A percentile compares a stretch with the other conserved stretches of the same genome.
Evolutionary conservation across 64 coral and sea anemone species (phyloP).

Genomic region (Montipora efflorescens): DNA sequence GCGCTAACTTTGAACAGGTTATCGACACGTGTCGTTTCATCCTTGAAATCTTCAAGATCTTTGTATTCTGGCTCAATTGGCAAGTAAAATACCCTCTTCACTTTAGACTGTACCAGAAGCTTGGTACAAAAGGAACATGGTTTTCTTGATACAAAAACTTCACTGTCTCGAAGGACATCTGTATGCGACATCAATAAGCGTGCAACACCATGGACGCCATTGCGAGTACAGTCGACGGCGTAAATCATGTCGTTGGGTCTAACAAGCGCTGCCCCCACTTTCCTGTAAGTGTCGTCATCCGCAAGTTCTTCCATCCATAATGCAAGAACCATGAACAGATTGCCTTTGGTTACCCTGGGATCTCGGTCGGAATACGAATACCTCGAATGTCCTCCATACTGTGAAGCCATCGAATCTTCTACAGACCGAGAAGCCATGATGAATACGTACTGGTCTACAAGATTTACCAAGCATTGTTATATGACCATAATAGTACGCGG

Average conservation of each 20-base stretch:
- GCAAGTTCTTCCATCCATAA: constrained; percentile 55
- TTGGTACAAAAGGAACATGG: constrained; percentile 77
- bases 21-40: constrained; percentile 31
- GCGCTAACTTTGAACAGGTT: constrained; percentile 46
- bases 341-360: constrained; percentile 28
- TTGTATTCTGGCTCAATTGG: constrained; percentile 68
- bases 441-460: background rate
- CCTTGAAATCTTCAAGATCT: background rate
- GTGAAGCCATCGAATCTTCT: too few relatives aligned
- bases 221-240: constrained; percentile 56
- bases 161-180: constrained; percentile 31
- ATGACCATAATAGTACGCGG: too few relatives aligned
- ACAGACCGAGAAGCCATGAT: background rate
- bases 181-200: constrained; percentile 37
- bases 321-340: constrained; percentile 55
- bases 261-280: constrained; percentile 68
- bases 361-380: background rate
- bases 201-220: constrained; percentile 59
- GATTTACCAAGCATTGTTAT: too few relatives aligned
- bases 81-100: constrained; percentile 68
- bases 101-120: constrained; percentile 74
- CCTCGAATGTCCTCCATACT: too few relatives aligned
- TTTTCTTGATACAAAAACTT: constrained; percentile 71
- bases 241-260: constrained; percentile 26
- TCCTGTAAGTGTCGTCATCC: background rate